A percentile compares a stretch with the other conserved stretches of the same genome.
phyloP scores from a whole-genome alignment of 2,888 invertebrate genomes.

The Caenorhabditis virilis region DNA sequence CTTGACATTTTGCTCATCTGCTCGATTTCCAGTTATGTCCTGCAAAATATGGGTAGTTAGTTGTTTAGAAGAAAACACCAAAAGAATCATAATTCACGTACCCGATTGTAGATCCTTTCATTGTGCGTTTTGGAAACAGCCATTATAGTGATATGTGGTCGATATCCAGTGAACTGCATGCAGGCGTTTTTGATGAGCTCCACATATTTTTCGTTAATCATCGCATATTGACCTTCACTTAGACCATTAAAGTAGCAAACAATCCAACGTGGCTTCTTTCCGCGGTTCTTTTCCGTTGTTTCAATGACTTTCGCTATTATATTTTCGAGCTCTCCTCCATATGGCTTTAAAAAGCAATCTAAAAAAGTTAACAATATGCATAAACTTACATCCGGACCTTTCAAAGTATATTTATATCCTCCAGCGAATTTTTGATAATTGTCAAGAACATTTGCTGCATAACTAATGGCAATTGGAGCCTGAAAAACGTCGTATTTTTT shows the following conservation, averaged over 20 bases:
- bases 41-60: background rate
- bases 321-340: constrained; percentile 5
- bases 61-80: too few relatives aligned
- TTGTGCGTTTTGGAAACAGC: constrained; percentile 12
- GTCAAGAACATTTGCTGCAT: constrained; percentile 25
- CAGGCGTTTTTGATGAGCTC: constrained; percentile 7
- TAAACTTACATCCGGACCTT: constrained; percentile 7
- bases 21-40: background rate
- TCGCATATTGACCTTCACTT: constrained; percentile 20
- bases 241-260: constrained; percentile 33
- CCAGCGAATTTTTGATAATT: constrained; percentile 35
- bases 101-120: constrained; percentile 4
- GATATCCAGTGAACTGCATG: background rate
- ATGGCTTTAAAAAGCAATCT: too few relatives aligned
- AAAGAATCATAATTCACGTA: too few relatives aligned
- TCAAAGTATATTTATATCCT: constrained; percentile 30
- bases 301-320: constrained; percentile 10
- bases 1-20: constrained; percentile 14
- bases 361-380: too few relatives aligned
- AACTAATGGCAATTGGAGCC: constrained; percentile 30
- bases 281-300: background rate
- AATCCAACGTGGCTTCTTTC: constrained; percentile 2
- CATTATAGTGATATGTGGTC: constrained; percentile 10
- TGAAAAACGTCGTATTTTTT: too few relatives aligned
- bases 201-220: constrained; percentile 10